These are phyloP conservation scores for Tetraneura akinire DNA, from an alignment of 1,140 invertebrate species.

Conservation along the genomic window DNA sequence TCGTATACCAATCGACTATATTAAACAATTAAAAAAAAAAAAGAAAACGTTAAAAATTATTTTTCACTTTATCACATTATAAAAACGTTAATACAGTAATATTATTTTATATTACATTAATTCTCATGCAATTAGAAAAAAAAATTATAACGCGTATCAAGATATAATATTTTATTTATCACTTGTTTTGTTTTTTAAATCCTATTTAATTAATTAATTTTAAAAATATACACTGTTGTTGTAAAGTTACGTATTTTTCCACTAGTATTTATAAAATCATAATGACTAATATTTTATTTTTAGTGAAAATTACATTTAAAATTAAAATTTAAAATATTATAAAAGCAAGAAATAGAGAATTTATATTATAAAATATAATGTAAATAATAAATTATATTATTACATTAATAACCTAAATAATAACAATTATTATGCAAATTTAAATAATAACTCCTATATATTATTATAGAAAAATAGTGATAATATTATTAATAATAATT, in stretches of 20 bases:
- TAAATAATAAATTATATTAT: too few species aligned
- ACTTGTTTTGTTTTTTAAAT: neutral
- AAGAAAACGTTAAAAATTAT: conserved; percentile 12
- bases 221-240: too few species aligned
- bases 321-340: too few species aligned
- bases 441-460: neutral
- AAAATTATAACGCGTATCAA: neutral
- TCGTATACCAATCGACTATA: too few species aligned
- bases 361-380: too few species aligned
- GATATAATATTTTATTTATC: neutral
- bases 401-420: neutral
- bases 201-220: neutral
- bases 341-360: too few species aligned
- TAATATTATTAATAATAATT: too few species aligned
- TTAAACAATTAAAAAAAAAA: neutral
- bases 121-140: conserved; percentile 19
- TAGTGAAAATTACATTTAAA: too few species aligned
- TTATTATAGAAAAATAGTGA: neutral
- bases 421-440: neutral
- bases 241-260: too few species aligned
- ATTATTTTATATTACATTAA: neutral
- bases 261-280: too few species aligned
- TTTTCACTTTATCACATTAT: neutral
- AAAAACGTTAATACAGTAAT: neutral
- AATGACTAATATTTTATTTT: too few species aligned